Evolutionary conservation across 2,888 invertebrate species (phyloP).

Genomic region (Abscondita cerata): DNA sequence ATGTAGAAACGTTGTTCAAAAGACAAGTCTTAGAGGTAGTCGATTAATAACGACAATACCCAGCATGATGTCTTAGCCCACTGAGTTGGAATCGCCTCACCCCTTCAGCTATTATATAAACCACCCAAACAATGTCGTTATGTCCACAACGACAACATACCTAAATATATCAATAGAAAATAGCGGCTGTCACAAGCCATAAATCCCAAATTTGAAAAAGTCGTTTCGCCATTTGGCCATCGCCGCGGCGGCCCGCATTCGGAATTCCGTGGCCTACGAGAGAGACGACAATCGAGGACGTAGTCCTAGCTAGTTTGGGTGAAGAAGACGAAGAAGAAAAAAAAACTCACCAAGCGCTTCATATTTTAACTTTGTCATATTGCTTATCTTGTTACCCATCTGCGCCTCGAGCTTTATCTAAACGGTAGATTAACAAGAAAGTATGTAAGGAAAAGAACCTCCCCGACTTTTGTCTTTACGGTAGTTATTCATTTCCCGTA

Average conservation of each 20-base stretch:
- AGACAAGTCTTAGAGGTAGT: slow-evolving; percentile 41
- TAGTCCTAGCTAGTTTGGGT: no score
- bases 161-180: slow-evolving; percentile 39
- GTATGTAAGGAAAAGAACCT: slow-evolving; percentile 27
- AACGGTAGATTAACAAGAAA: slow-evolving; percentile 45
- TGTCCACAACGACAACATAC: slow-evolving; percentile 35
- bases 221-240: background rate
- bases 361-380: slow-evolving; percentile 46
- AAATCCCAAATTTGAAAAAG: slow-evolving; percentile 36
- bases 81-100: slow-evolving; percentile 38
- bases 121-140: slow-evolving; percentile 40
- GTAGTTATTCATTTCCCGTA: slow-evolving; percentile 11
- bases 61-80: slow-evolving; percentile 40
- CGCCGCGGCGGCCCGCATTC: no score
- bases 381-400: slow-evolving; percentile 40
- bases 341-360: slow-evolving; percentile 17
- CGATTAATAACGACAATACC: slow-evolving; percentile 46
- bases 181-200: slow-evolving; percentile 34
- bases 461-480: slow-evolving; percentile 22
- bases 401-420: slow-evolving; percentile 40
- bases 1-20: slow-evolving; percentile 23
- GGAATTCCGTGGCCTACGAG: no score
- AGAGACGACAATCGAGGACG: no score
- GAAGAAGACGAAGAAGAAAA: no score
- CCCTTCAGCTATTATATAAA: slow-evolving; percentile 38